phyloP scores from a whole-genome alignment of 2,888 invertebrate genomes.

The Apotomis betuletana region DNA sequence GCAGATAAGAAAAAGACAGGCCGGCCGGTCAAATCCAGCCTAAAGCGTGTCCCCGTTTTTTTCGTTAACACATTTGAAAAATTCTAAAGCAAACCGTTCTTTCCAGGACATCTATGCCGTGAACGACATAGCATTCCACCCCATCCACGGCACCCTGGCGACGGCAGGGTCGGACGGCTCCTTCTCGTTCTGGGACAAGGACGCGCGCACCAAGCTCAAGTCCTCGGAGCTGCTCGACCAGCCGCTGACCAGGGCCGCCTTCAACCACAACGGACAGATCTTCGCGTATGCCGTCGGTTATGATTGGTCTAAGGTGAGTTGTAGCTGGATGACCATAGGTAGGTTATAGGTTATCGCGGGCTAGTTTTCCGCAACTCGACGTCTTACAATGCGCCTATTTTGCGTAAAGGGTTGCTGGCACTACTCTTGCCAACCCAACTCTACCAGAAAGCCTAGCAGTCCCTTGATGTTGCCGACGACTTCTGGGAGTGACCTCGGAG shows the following conservation, averaged over 20 bases:
- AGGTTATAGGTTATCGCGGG: too few relatives aligned
- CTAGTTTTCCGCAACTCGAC: too few relatives aligned
- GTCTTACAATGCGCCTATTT: too few relatives aligned
- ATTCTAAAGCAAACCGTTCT: neutral
- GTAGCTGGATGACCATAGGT: neutral
- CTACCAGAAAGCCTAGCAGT: too few relatives aligned
- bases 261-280: conserved; percentile 98
- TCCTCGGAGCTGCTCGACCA: conserved; percentile 97
- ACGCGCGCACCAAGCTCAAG: conserved; percentile 98
- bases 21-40: too few relatives aligned
- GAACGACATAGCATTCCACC: conserved; percentile 98
- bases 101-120: conserved; percentile 88
- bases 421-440: too few relatives aligned
- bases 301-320: conserved; percentile 97
- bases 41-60: too few relatives aligned
- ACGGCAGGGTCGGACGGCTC: conserved; percentile 99
- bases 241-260: conserved; percentile 95
- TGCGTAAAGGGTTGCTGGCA: neutral
- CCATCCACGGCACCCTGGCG: conserved; percentile 96
- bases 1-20: too few relatives aligned
- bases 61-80: too few relatives aligned
- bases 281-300: conserved; percentile 99
- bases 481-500: too few relatives aligned
- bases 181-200: conserved; percentile 99
- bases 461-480: too few relatives aligned